Evolutionary conservation across 1,140 invertebrate genomes (phyloP).

Genomic region (Zaprionus lachaisei): DNA sequence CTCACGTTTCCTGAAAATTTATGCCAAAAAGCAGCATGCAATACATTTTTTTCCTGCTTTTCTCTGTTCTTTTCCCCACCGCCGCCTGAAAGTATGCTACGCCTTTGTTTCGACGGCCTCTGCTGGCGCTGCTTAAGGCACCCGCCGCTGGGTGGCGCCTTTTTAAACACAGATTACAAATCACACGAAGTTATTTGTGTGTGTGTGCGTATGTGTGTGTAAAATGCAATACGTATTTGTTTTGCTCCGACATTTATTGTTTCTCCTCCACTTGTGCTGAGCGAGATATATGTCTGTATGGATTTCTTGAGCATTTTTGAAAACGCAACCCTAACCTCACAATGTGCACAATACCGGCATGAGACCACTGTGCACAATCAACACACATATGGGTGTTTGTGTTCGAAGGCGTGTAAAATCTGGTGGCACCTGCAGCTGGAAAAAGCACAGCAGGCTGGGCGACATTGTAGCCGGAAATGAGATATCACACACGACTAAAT

Average conservation of each 20-base stretch:
- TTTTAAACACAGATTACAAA: slow-evolving; percentile 46
- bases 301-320: neutral
- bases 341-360: neutral
- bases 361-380: neutral
- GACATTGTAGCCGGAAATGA: slow-evolving; percentile 56
- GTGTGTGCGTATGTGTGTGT: slow-evolving; percentile 1
- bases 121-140: slow-evolving; percentile 18
- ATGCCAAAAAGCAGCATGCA: slow-evolving; percentile 71
- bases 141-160: slow-evolving; percentile 36
- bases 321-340: slow-evolving; percentile 38
- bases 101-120: neutral
- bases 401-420: neutral
- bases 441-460: slow-evolving; percentile 18
- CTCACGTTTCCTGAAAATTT: slow-evolving; percentile 70
- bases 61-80: slow-evolving; percentile 22
- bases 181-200: slow-evolving; percentile 3
- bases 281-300: neutral
- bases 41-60: slow-evolving; percentile 32
- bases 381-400: neutral
- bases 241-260: slow-evolving; percentile 41
- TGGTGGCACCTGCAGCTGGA: slow-evolving; percentile 15
- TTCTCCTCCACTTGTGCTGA: neutral
- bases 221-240: slow-evolving; percentile 26
- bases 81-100: slow-evolving; percentile 46
- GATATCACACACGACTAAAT: slow-evolving; percentile 75